phyloP scores from a whole-genome alignment of 2,888 invertebrate species.

The Latrodectus hesperus region DNA sequence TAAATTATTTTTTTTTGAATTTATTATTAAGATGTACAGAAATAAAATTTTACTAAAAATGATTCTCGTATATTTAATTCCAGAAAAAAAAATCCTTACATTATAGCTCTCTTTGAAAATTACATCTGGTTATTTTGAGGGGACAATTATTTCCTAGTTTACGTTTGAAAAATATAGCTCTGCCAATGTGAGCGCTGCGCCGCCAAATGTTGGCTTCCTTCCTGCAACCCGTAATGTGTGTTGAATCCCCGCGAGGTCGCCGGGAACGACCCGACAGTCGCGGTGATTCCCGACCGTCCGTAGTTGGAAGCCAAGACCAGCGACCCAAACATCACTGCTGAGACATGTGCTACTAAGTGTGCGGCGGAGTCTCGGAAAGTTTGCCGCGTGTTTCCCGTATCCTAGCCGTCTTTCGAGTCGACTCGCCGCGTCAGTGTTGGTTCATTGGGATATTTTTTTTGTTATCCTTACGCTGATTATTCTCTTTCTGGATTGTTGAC shows the following conservation, averaged over 20 bases:
- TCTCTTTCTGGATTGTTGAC: neutral
- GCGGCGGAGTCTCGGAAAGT: neutral
- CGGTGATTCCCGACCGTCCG: constrained; percentile 61
- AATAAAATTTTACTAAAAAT: too few species aligned
- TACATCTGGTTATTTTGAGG: too few species aligned
- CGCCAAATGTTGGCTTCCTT: constrained; percentile 18
- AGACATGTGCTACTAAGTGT: constrained; percentile 20
- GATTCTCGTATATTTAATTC: too few species aligned
- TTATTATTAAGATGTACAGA: too few species aligned
- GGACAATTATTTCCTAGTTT: too few species aligned
- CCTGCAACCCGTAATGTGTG: constrained; percentile 50
- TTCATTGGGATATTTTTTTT: too few species aligned
- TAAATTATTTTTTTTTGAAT: too few species aligned
- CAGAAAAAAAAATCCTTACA: too few species aligned
- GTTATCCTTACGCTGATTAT: neutral
- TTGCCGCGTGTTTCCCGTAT: constrained; percentile 8
- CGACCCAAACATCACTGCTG: constrained; percentile 17
- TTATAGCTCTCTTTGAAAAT: too few species aligned
- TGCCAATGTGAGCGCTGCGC: constrained; percentile 20
- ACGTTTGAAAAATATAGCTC: neutral
- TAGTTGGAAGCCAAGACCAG: constrained; percentile 46
- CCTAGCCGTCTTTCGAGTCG: neutral
- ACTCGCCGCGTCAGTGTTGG: too few species aligned
- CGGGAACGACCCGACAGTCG: constrained; percentile 66
- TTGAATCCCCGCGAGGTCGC: constrained; percentile 65